These are phyloP conservation scores for Callipepla californica DNA, from an alignment of 2,113 vertebrate genomes.

Conservation along the genomic window DNA sequence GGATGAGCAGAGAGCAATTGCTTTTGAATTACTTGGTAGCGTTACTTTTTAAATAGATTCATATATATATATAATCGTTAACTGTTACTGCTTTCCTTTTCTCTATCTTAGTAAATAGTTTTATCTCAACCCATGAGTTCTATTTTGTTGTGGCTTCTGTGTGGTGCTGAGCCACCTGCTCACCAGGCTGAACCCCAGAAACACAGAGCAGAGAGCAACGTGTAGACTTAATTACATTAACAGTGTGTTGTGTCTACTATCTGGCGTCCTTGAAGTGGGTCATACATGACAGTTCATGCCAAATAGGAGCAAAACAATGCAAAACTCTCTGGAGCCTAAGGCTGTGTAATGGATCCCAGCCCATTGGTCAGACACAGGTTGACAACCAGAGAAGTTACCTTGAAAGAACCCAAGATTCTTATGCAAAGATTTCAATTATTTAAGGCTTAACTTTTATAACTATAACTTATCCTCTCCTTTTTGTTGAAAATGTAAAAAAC, in stretches of 20 bases:
- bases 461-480: not conserved
- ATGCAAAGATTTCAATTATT: not conserved
- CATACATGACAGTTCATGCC: not conserved
- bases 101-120: too few relatives aligned
- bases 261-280: not conserved
- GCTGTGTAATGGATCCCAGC: not conserved
- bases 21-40: too few relatives aligned
- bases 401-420: accelerated
- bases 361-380: not conserved
- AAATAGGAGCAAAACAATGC: not conserved
- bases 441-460: not conserved
- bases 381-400: not conserved
- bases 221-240: not conserved
- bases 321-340: not conserved
- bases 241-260: not conserved
- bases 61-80: too few relatives aligned
- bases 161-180: not conserved
- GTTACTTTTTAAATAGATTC: too few relatives aligned
- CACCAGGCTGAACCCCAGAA: not conserved
- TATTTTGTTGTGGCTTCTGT: too few relatives aligned
- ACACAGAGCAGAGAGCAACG: not conserved
- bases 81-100: too few relatives aligned
- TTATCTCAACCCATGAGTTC: too few relatives aligned
- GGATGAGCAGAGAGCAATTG: too few relatives aligned
- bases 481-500: not conserved